These are phyloP conservation scores for Smithornis capensis DNA, from an alignment of 2,113 vertebrate genomes.

Conservation along the genomic window DNA sequence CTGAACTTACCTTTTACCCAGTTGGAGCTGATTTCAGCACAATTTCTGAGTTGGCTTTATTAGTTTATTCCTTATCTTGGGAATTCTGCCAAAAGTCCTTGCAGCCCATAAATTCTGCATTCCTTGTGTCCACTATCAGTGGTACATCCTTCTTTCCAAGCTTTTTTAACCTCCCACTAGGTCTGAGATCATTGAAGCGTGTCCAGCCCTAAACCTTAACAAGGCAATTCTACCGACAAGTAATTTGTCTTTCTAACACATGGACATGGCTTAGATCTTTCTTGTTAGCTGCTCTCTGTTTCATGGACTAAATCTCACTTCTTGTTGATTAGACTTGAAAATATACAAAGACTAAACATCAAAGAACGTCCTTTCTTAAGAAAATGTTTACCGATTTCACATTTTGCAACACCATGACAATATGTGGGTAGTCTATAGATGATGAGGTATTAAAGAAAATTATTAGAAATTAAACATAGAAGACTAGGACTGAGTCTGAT, in stretches of 20 bases:
- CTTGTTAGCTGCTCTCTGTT: neutral
- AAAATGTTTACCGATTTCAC: neutral
- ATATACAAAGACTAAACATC: neutral
- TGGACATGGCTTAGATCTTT: neutral
- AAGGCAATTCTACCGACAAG: neutral
- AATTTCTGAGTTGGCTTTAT: neutral
- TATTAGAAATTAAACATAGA: neutral
- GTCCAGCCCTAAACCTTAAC: neutral
- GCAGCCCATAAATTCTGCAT: neutral
- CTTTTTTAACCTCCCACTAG: rapidly evolving
- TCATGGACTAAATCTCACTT: neutral
- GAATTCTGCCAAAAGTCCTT: neutral
- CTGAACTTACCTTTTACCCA: neutral
- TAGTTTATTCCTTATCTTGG: neutral
- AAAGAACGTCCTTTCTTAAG: neutral
- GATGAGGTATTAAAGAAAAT: neutral
- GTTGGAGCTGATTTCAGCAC: neutral
- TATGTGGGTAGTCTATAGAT: neutral
- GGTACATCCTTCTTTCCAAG: neutral
- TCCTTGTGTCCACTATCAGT: neutral
- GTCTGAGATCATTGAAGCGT: neutral
- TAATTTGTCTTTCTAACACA: neutral
- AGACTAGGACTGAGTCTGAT: neutral
- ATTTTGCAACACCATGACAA: neutral
- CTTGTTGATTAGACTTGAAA: neutral